These are phyloP conservation scores for Cossypha dichroa DNA, from an alignment of 2,797 vertebrate genomes.

Conservation along the genomic window DNA sequence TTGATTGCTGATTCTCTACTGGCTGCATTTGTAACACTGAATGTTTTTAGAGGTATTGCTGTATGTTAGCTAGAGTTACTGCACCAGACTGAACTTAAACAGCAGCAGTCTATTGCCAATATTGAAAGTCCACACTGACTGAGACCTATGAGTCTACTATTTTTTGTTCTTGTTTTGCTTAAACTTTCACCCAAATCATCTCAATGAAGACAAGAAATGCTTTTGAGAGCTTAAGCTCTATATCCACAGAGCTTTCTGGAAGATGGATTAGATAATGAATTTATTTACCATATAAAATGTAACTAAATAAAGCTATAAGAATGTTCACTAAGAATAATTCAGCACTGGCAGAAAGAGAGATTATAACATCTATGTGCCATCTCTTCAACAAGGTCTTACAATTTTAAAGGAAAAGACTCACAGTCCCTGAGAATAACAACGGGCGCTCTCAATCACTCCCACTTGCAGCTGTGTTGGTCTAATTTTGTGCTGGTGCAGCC, in stretches of 20 bases:
- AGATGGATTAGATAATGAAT: neutral
- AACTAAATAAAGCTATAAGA: neutral
- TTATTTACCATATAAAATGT: neutral
- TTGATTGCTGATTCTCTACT: neutral
- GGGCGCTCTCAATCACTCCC: neutral
- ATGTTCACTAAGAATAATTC: neutral
- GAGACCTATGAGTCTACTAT: neutral
- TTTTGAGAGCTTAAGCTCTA: neutral
- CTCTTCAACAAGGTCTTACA: neutral
- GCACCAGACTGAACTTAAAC: conserved; percentile 9
- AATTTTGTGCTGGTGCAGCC: neutral
- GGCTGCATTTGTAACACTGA: neutral
- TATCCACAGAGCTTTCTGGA: neutral
- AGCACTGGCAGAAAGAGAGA: neutral
- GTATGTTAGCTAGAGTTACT: neutral
- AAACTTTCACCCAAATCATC: neutral
- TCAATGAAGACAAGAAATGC: neutral
- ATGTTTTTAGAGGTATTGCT: neutral
- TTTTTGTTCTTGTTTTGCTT: neutral
- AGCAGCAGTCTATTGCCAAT: neutral
- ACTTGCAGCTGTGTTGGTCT: neutral
- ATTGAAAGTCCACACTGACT: neutral
- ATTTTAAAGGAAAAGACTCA: neutral
- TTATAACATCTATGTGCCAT: neutral
- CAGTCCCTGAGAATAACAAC: neutral